Percentiles rank a stretch among this genome's conserved stretches.
Conservation (phyloP, 2,888 invertebrate species). For the Cephonodes hylas region DNA sequence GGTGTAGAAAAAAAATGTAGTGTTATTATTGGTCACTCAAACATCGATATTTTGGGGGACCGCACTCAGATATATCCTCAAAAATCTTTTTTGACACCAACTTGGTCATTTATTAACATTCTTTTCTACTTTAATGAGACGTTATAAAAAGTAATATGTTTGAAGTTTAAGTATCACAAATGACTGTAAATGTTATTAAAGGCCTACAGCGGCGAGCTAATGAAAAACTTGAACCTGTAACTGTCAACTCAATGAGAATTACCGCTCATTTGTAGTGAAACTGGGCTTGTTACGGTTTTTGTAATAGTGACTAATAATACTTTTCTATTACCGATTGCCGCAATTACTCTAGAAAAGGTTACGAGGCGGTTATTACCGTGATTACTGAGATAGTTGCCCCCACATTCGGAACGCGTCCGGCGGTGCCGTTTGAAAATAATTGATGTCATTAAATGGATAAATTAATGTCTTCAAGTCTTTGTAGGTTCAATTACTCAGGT, state of each 20-base stretch:
- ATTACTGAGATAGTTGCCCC: not conserved
- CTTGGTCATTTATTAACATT: too few species aligned
- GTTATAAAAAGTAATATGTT: too few species aligned
- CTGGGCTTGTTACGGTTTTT: not conserved
- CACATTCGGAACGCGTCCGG: not conserved
- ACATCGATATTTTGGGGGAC: too few species aligned
- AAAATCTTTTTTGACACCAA: too few species aligned
- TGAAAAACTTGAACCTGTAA: not conserved
- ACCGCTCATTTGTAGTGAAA: not conserved
- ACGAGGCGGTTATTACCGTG: not conserved
- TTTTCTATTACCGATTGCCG: slow-evolving; percentile 1
- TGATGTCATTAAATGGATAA: not conserved
- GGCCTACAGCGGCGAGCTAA: not conserved
- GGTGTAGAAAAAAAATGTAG: too few species aligned
- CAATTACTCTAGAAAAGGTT: slow-evolving; percentile 2
- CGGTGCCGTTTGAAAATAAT: slow-evolving; percentile 3
- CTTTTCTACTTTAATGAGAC: too few species aligned
- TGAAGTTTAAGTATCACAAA: not conserved
- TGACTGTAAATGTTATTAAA: not conserved
- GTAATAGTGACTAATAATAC: not conserved
- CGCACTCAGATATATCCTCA: too few species aligned
- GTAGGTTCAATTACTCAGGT: not conserved
- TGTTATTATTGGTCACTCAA: too few species aligned
- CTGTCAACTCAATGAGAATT: not conserved
- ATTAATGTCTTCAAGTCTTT: not conserved